phyloP scores from a whole-genome alignment of 2,797 vertebrate genomes.

The Phalanger gymnotis region DNA sequence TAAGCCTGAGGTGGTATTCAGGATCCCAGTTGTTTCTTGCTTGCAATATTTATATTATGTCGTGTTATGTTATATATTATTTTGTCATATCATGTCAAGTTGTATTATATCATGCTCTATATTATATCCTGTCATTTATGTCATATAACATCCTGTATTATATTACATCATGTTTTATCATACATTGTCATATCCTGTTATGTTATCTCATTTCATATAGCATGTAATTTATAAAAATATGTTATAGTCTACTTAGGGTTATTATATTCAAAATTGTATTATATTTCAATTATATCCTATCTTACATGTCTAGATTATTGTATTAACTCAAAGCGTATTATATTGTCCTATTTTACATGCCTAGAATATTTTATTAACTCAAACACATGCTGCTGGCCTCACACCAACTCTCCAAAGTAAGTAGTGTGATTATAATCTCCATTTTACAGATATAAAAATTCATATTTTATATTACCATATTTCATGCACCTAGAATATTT shows the following conservation, averaged over 20 bases:
- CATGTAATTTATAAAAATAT: too few species aligned
- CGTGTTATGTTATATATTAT: neutral
- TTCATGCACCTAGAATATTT: neutral
- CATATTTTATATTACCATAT: neutral
- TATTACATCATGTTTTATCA: neutral
- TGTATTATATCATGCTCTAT: neutral
- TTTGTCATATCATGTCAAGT: neutral
- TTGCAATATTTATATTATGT: neutral
- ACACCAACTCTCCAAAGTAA: slow-evolving; percentile 3
- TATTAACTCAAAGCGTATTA: neutral
- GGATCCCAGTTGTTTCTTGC: neutral
- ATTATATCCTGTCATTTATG: neutral
- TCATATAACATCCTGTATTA: neutral
- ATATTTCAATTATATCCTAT: neutral
- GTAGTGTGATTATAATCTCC: neutral
- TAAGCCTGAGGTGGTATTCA: neutral
- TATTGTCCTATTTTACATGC: neutral
- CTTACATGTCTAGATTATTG: neutral
- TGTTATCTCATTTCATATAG: too few species aligned
- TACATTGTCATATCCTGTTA: too few species aligned
- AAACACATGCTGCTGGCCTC: neutral
- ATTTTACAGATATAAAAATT: neutral
- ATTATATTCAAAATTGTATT: too few species aligned
- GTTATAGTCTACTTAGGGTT: too few species aligned
- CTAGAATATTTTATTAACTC: neutral